Conservation (phyloP, 2,888 invertebrate genomes). For the Ichneumon xanthorius region DNA sequence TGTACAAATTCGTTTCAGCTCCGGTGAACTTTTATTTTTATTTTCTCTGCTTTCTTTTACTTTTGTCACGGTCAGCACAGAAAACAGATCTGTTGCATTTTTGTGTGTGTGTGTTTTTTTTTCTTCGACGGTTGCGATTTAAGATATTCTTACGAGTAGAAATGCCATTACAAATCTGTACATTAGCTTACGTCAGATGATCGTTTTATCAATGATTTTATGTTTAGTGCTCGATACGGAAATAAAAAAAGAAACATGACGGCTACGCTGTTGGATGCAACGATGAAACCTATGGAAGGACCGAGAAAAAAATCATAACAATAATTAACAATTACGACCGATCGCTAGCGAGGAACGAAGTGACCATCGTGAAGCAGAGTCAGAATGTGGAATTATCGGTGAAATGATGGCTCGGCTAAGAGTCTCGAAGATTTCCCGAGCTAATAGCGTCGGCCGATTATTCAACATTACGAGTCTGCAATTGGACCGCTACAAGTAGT, state of each 20-base stretch:
- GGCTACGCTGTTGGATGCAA: constrained; percentile 6
- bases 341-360: constrained; percentile 60
- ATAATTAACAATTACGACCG: neutral
- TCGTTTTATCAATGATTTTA: constrained; percentile 51
- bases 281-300: constrained; percentile 15
- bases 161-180: constrained; percentile 76
- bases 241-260: constrained; percentile 39
- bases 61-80: constrained; percentile 65
- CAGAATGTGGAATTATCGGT: constrained; percentile 62
- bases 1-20: constrained; percentile 76
- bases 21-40: constrained; percentile 71
- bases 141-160: constrained; percentile 64
- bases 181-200: constrained; percentile 74
- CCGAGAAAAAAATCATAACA: constrained; percentile 9
- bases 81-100: constrained; percentile 56
- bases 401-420: constrained; percentile 23
- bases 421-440: constrained; percentile 40
- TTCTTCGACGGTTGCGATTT: constrained; percentile 45
- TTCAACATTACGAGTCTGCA: constrained; percentile 64
- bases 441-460: constrained; percentile 53
- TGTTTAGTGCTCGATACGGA: constrained; percentile 21
- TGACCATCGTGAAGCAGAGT: constrained; percentile 65
- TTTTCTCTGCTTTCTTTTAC: constrained; percentile 57
- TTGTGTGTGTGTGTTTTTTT: constrained; percentile 4
- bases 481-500: constrained; percentile 67